Percentiles rank a stretch among this genome's conserved stretches.
Evolutionary conservation across 2,797 vertebrate genomes (phyloP).

Genomic region (Carapus acus): DNA sequence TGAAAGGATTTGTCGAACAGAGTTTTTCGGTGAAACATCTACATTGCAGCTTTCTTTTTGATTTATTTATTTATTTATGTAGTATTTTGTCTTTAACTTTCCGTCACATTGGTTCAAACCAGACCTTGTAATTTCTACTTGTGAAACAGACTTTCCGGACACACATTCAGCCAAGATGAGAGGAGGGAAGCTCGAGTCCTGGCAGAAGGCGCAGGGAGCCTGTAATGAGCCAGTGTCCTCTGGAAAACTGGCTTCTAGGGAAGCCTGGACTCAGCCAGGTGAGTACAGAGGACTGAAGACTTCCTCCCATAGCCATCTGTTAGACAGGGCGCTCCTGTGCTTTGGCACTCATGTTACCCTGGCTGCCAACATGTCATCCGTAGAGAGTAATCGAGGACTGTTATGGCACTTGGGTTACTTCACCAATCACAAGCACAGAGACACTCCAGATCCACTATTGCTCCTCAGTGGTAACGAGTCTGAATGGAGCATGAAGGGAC

Average conservation of each 20-base stretch:
- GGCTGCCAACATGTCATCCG: conserved; percentile 34
- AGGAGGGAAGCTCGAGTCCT: conserved; percentile 29
- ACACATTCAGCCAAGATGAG: not conserved
- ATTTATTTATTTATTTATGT: too few relatives aligned
- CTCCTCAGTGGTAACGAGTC: conserved; percentile 18
- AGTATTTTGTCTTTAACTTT: conserved; percentile 39
- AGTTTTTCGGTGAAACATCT: too few relatives aligned
- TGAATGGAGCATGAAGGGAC: conserved; percentile 16
- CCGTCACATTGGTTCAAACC: conserved; percentile 49
- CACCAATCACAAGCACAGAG: conserved; percentile 35
- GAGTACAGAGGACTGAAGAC: conserved; percentile 47
- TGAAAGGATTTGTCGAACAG: too few relatives aligned
- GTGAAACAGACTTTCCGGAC: conserved; percentile 47
- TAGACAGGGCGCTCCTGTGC: conserved; percentile 28
- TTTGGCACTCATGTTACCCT: conserved; percentile 26
- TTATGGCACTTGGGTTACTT: conserved; percentile 35
- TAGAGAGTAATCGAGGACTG: conserved; percentile 20
- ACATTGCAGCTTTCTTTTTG: conserved; percentile 27
- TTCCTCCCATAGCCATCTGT: conserved; percentile 51
- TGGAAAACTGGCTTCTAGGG: conserved; percentile 40
- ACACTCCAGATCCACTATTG: conserved; percentile 1
- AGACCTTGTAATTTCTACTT: conserved; percentile 18
- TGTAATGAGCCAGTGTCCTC: conserved; percentile 52
- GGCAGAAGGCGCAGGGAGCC: conserved; percentile 52
- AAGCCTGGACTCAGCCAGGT: conserved; percentile 58